Percentiles rank a stretch among this genome's conserved stretches.
Evolutionary conservation across 2,797 vertebrate species (phyloP).

Genomic region (Gallinago nigripennis): DNA sequence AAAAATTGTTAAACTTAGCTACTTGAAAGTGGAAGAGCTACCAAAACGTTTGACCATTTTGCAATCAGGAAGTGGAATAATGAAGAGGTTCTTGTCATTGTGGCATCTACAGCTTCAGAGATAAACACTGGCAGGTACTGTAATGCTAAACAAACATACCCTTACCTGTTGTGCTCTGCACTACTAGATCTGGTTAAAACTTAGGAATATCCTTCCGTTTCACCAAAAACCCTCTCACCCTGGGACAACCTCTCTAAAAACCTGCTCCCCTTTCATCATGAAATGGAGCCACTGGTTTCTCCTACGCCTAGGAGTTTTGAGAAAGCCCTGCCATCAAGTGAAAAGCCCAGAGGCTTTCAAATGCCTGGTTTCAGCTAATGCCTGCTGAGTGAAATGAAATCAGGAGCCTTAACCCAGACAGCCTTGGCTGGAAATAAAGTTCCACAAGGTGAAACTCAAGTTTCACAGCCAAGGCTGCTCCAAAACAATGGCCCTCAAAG

Average conservation of each 20-base stretch:
- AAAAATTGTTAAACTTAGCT: neutral
- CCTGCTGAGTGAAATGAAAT: neutral
- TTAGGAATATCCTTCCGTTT: neutral
- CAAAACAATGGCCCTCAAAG: neutral
- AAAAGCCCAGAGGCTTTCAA: neutral
- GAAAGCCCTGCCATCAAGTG: neutral
- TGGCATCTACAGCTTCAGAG: neutral
- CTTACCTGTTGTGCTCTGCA: neutral
- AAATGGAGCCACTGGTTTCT: neutral
- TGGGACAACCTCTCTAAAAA: neutral
- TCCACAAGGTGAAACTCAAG: conserved; percentile 6
- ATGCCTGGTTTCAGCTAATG: neutral
- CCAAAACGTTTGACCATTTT: neutral
- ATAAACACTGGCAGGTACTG: neutral
- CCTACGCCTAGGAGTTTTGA: neutral
- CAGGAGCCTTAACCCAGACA: neutral
- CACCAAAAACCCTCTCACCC: neutral
- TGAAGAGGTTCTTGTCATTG: neutral
- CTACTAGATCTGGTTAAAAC: neutral
- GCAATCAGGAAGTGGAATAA: neutral
- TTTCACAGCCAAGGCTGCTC: conserved; percentile 17
- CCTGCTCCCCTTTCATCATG: neutral
- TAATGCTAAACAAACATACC: neutral
- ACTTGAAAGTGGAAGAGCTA: neutral
- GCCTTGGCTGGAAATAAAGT: neutral